These are phyloP conservation scores for Aethina tumida DNA, from an alignment of 1,140 invertebrate genomes.

Conservation along the genomic window DNA sequence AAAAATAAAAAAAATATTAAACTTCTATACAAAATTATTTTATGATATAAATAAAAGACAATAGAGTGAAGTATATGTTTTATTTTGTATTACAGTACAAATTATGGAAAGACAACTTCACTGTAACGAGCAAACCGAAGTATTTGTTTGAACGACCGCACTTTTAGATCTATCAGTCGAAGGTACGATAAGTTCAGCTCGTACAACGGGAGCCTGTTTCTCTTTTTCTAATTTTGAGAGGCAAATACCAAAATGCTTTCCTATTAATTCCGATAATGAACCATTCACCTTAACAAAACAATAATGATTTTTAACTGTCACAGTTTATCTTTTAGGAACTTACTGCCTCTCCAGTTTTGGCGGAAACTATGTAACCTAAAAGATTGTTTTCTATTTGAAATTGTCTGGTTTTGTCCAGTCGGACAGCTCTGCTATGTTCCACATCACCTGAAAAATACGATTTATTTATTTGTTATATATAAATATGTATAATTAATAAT, in stretches of 20 bases:
- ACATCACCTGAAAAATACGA: slow-evolving; percentile 52
- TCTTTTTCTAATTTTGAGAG: slow-evolving; percentile 23
- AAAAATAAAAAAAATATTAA: slow-evolving; percentile 24
- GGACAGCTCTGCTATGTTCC: slow-evolving; percentile 74
- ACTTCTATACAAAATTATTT: too few species aligned
- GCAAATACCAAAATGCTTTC: slow-evolving; percentile 24
- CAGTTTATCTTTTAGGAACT: slow-evolving; percentile 22
- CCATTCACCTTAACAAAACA: slow-evolving; percentile 18
- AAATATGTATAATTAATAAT: not conserved
- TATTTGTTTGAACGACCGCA: too few species aligned
- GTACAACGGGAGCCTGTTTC: slow-evolving; percentile 22
- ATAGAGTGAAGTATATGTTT: too few species aligned
- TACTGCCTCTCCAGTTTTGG: slow-evolving; percentile 83
- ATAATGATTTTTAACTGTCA: not conserved
- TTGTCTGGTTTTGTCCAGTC: slow-evolving; percentile 65
- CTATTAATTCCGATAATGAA: slow-evolving; percentile 24
- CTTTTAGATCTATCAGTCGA: too few species aligned
- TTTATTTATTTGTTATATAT: slow-evolving; percentile 2
- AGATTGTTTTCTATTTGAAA: slow-evolving; percentile 69
- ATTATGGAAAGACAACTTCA: too few species aligned
- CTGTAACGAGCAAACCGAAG: too few species aligned
- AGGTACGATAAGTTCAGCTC: slow-evolving; percentile 21
- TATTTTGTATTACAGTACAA: too few species aligned
- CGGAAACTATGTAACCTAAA: slow-evolving; percentile 67
- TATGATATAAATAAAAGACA: too few species aligned